Evolutionary conservation across 2,113 vertebrate genomes (phyloP).

Genomic region (Pollimyrus isidori): DNA sequence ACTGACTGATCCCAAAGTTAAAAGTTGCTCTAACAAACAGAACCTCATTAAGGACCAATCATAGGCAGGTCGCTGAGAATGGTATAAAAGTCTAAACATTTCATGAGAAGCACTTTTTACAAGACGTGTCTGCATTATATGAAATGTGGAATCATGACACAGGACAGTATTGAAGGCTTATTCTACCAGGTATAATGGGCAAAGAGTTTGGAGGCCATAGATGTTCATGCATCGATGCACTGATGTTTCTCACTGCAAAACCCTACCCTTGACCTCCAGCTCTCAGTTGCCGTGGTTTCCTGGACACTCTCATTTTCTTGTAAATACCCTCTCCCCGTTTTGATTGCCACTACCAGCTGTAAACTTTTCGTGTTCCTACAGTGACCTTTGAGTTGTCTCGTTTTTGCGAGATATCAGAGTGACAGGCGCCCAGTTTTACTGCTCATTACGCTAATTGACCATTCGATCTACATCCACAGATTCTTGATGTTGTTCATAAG

Average conservation of each 20-base stretch:
- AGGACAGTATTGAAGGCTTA: background rate
- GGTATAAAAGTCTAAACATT: background rate
- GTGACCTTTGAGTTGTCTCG: background rate
- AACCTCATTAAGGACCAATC: background rate
- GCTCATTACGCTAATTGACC: conserved; percentile 61
- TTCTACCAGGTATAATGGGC: background rate
- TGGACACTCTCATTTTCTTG: background rate
- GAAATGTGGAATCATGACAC: background rate
- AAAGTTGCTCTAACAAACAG: background rate
- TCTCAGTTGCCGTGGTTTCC: background rate
- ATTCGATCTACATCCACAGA: conserved; percentile 17
- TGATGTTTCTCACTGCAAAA: background rate
- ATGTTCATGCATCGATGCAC: too few relatives aligned
- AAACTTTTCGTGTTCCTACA: background rate
- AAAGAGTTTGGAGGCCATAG: background rate
- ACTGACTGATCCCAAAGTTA: background rate
- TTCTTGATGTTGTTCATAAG: background rate
- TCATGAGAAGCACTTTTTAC: background rate
- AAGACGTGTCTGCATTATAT: background rate
- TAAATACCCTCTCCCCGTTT: background rate
- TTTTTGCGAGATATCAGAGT: conserved; percentile 31
- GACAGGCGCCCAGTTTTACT: conserved; percentile 29
- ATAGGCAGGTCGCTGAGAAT: background rate
- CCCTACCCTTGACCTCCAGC: background rate
- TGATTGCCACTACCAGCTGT: background rate